Conservation (phyloP, 2,888 invertebrate species). For the Rotaria sp. region DNA sequence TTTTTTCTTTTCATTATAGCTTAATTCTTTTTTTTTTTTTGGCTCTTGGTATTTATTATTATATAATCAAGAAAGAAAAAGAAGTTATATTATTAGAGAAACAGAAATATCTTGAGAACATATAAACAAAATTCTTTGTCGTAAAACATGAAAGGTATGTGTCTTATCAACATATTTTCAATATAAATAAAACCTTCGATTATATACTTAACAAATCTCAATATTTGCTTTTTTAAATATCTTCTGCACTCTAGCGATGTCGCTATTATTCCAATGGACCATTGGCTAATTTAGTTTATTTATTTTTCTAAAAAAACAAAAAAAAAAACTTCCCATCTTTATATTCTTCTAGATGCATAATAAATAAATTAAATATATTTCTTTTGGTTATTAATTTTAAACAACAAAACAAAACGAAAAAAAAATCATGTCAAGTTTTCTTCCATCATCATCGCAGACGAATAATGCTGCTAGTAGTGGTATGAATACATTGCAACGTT, state of each 20-base stretch:
- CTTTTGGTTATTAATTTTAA: background rate
- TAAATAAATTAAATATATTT: background rate
- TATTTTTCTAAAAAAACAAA: background rate
- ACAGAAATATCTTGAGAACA: background rate
- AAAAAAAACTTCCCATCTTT: background rate
- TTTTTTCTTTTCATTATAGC: background rate
- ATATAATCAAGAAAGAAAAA: background rate
- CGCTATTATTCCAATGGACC: background rate
- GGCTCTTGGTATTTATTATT: background rate
- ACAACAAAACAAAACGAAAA: background rate
- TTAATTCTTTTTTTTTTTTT: background rate
- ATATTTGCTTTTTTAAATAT: background rate
- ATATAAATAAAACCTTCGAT: too few relatives aligned
- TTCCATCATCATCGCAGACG: background rate
- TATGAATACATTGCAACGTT: background rate
- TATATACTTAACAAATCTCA: too few relatives aligned
- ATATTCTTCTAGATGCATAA: background rate
- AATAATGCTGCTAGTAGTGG: background rate
- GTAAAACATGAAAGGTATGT: background rate
- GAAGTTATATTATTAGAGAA: background rate
- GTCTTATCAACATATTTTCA: background rate
- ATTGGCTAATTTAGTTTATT: constrained; percentile 7
- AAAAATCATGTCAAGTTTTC: background rate
- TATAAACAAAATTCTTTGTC: background rate
- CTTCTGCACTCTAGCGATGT: background rate